These are phyloP conservation scores for Brachionus rotundiformis DNA, from an alignment of 1,140 invertebrate genomes.

Conservation along the genomic window DNA sequence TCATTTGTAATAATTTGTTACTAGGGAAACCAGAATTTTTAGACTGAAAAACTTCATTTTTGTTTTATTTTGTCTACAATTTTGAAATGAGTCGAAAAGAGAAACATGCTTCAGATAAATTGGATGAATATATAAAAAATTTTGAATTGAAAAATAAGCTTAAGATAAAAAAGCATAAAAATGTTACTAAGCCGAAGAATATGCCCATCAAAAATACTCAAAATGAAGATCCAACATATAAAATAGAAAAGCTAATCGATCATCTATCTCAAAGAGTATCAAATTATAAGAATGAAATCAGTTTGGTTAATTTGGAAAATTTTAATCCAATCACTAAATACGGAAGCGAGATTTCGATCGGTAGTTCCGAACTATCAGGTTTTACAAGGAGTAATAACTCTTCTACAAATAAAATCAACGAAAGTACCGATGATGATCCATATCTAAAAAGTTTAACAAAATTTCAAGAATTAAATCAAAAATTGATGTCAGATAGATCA, in stretches of 20 bases:
- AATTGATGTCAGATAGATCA: background rate
- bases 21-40: background rate
- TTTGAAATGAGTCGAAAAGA: background rate
- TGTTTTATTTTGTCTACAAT: background rate
- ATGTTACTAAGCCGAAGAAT: background rate
- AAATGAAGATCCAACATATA: background rate
- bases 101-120: background rate
- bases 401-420: background rate
- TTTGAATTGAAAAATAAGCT: constrained; percentile 27
- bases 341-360: background rate
- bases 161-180: background rate
- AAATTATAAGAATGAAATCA: background rate
- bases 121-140: constrained; percentile 31
- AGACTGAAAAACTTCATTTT: background rate
- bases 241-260: constrained; percentile 24
- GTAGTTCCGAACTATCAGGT: background rate
- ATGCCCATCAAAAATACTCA: background rate
- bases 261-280: background rate
- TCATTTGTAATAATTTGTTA: background rate
- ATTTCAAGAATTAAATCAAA: constrained; percentile 35
- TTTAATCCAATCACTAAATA: background rate
- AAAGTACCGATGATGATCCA: constrained; percentile 1
- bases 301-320: background rate
- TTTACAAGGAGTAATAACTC: background rate
- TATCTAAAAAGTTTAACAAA: constrained; percentile 41